Conservation (phyloP, 1,140 invertebrate genomes). For the Oryzaephilus surinamensis region DNA sequence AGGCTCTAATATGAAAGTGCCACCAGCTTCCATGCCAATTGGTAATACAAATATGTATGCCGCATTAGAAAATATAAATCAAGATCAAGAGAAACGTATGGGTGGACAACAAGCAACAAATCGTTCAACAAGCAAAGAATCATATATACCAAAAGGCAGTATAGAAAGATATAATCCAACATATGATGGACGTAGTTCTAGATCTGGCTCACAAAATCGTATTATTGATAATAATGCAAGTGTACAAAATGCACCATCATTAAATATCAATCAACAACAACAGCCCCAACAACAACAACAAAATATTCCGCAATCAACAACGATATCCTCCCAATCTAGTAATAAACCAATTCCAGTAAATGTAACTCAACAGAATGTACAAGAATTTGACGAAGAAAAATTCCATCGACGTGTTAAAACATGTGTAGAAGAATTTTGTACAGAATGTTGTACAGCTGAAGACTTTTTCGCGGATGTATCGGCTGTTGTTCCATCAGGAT, state of each 20-base stretch:
- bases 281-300: conserved; percentile 3
- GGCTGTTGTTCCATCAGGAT: conserved; percentile 13
- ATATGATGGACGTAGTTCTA: conserved; percentile 40
- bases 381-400: conserved; percentile 24
- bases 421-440: conserved; percentile 30
- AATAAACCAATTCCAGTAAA: conserved; percentile 1
- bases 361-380: background rate
- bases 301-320: background rate
- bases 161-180: conserved; percentile 34
- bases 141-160: conserved; percentile 39
- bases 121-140: conserved; percentile 34
- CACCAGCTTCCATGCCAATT: conserved; percentile 31
- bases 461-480: conserved; percentile 26
- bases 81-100: conserved; percentile 36
- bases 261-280: background rate
- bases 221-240: conserved; percentile 28
- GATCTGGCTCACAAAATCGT: conserved; percentile 47
- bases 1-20: conserved; percentile 25
- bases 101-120: background rate
- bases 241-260: background rate
- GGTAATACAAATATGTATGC: too few relatives aligned
- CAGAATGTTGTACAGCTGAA: conserved; percentile 18
- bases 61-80: conserved; percentile 37
- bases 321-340: background rate
- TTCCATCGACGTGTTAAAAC: conserved; percentile 25